Evolutionary conservation across 2,888 invertebrate species (phyloP).

Genomic region (Cetonia aurata): DNA sequence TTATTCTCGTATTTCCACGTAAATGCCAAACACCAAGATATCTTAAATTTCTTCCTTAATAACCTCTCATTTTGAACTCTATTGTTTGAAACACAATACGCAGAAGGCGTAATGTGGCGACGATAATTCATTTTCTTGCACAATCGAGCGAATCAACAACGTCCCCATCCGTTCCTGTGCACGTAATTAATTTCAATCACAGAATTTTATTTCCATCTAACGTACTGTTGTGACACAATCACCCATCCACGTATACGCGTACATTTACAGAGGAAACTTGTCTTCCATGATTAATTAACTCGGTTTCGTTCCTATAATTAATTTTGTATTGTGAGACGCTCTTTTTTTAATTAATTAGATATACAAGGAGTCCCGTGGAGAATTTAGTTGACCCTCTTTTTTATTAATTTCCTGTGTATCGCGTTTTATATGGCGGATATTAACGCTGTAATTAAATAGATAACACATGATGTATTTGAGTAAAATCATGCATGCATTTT

Average conservation of each 20-base stretch:
- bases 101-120: constrained; percentile 8
- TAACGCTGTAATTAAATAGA: constrained; percentile 48
- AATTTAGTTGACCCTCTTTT: constrained; percentile 42
- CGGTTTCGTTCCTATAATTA: constrained; percentile 47
- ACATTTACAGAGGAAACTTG: constrained; percentile 25
- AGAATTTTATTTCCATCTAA: constrained; percentile 42
- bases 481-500: constrained; percentile 26
- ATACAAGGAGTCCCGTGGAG: constrained; percentile 43
- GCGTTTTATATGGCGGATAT: constrained; percentile 44
- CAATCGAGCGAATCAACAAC: constrained; percentile 24
- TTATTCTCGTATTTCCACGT: no score
- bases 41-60: constrained; percentile 14
- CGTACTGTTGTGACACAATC: constrained; percentile 39
- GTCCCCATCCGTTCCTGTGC: constrained; percentile 16
- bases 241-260: constrained; percentile 7
- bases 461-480: constrained; percentile 25
- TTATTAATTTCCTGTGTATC: constrained; percentile 49
- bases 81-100: constrained; percentile 6
- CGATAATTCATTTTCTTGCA: constrained; percentile 36
- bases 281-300: constrained; percentile 48
- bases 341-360: constrained; percentile 50
- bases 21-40: not conserved
- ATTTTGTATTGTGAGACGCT: constrained; percentile 48
- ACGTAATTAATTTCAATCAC: constrained; percentile 44
- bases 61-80: constrained; percentile 19